Evolutionary conservation across 2,113 vertebrate species (phyloP), one percentile per base, ranked within the genome.

Genomic region (Thalassarche chlororhynchos): DNA sequence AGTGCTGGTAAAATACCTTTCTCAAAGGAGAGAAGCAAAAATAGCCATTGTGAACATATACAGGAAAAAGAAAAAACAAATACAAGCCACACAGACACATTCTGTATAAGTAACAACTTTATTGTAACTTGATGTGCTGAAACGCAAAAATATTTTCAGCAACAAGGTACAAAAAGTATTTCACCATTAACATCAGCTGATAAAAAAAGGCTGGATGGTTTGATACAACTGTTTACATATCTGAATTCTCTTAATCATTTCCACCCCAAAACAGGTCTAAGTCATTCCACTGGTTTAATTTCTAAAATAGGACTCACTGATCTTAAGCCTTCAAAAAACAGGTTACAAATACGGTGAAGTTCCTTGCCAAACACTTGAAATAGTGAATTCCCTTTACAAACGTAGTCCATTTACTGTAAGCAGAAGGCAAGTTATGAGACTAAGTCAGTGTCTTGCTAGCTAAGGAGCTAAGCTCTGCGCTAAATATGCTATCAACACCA

Each of bases 101-200:
- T 98, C 89, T 97, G 96, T 97, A 97, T 98, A 98, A 98, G 98
- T 98, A 98, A 98, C 98, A 98, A 98, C 97, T 98, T 98, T 98
- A 98, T 98, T 98, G 98, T 98, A 98, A 98, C 98, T 98, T 98
- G 98, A 97, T 87, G 95, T 98, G 98, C 98, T 98, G 98, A 98
- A 98, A 98, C 58, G 96, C 98, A 98, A 98, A 98, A 98, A 98
- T 98, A 98, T 98, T 98, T 98, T 98, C 98, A 98, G 98, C 98
- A 98, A 98, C 97, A 98, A 98, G 98, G 98, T 98, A 98, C 98
- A 98, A 98, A 98, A 98, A 98, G 97, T 97, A 98, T 98, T 98
- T 98, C 96, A 98, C 96, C 93, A 97, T 98, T 98, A 98, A 98
- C 98, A 98, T 97, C 96, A 98, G 98, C 96, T 97, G 97, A 98